Base-by-base conservation (phyloP, 2,888 invertebrate species). In the Cerceris rybyensis region DNA sequence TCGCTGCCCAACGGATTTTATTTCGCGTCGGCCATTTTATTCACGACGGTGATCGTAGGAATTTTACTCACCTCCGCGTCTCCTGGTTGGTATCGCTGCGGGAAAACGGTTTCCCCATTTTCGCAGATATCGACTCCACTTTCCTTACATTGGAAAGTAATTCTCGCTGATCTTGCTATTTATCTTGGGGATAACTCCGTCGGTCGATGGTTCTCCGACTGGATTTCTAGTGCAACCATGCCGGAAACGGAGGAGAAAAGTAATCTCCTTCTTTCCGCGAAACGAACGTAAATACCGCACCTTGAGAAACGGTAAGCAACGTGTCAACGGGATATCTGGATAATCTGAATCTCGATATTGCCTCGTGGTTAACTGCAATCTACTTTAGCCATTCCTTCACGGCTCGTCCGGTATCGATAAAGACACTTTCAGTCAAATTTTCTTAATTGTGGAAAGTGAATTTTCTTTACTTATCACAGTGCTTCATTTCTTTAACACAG, bases 111-210 rank as follows among this genome's bases (percentile, higher is more conserved):
- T 55, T 54, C 50, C 50, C 63, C 57, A 61, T 78, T 71, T 68
- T 65, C 65, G 42, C 58, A 42, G 41, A 52, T 59, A 73, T 70
- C 67, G 73, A 73, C 71, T 50, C 42, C 69, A 61, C 64, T 80
- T 76, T 69, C 65, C 67, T 65, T 59, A 74, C 52, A 54, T 69
- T 66, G 61, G 60, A 70, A 69, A 66, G 69, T 76, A 76, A 74
- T 80, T 76, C 70, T 52, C 69, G 41, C 76, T 43, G 70, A 80
- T 81, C 68, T 28, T 14, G 54, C 59, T 81, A 69, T 80, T 80
- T 76, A 81, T 73, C 73, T 71, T 67, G 17, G 54, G 60, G 68
- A 60, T 69, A 69, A 74, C 64, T 75, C 59, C 60, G 28, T 28
- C 28, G 28, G 28, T 28, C 57, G 50, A 75, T 70, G 58, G 77